phyloP scores from a whole-genome alignment of 1,140 invertebrate species.

The Drosophila fuyamai region DNA sequence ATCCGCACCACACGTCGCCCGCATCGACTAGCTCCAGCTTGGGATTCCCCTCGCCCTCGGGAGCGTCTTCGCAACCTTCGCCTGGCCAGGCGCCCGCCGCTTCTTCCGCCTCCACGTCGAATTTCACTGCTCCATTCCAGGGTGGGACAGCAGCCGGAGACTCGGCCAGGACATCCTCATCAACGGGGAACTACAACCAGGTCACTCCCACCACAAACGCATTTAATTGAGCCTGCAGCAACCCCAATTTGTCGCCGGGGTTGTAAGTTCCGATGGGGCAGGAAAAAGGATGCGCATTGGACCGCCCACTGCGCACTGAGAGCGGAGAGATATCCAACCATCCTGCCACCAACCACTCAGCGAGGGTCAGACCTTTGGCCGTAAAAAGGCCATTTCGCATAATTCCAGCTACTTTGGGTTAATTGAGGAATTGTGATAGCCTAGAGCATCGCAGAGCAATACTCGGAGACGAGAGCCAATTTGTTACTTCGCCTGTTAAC shows the following conservation, averaged over 20 bases:
- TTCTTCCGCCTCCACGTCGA: slow-evolving; percentile 44
- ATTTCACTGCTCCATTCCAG: slow-evolving; percentile 39
- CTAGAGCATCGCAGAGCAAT: slow-evolving; percentile 65
- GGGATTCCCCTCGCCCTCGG: slow-evolving; percentile 75
- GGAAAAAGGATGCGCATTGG: slow-evolving; percentile 40
- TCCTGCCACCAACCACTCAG: background rate
- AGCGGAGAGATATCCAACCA: background rate
- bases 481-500: slow-evolving; percentile 60
- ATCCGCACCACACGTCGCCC: slow-evolving; percentile 60
- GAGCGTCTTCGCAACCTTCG: slow-evolving; percentile 78
- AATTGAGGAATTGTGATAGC: slow-evolving; percentile 79
- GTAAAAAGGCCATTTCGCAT: slow-evolving; percentile 67
- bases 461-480: slow-evolving; percentile 53
- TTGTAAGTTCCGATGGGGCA: slow-evolving; percentile 15
- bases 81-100: slow-evolving; percentile 81
- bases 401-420: slow-evolving; percentile 73
- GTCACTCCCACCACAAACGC: slow-evolving; percentile 76
- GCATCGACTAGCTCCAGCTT: slow-evolving; percentile 72
- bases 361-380: slow-evolving; percentile 20
- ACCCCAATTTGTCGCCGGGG: slow-evolving; percentile 67
- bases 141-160: slow-evolving; percentile 13
- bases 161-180: slow-evolving; percentile 15
- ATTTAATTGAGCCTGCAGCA: slow-evolving; percentile 74
- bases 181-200: slow-evolving; percentile 75
- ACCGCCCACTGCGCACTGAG: slow-evolving; percentile 67